phyloP scores from a whole-genome alignment of 30 jellyfish, hydroid and myxozoan genomes.

The Turritopsis rubra region DNA sequence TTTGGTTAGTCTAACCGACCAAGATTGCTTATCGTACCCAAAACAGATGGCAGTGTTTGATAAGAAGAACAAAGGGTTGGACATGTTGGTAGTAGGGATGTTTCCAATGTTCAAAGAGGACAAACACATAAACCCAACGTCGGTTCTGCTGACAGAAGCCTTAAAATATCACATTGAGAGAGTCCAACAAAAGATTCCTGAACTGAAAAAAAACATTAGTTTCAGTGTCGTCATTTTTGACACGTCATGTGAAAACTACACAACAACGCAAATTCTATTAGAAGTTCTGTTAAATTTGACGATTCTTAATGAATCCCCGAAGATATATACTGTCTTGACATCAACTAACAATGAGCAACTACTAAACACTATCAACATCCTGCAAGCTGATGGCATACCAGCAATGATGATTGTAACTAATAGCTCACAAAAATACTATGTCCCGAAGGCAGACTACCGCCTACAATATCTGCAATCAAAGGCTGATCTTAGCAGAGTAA shows the following conservation, averaged over 20 bases:
- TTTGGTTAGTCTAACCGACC: background rate
- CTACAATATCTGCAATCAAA: background rate
- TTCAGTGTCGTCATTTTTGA: background rate
- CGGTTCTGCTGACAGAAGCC: background rate
- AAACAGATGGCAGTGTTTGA: background rate
- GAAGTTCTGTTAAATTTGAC: background rate
- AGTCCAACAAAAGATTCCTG: background rate
- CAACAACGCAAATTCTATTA: background rate
- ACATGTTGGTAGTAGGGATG: background rate
- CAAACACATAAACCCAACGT: background rate
- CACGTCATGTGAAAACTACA: background rate
- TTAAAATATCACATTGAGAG: background rate
- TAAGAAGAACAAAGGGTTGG: background rate
- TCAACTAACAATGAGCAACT: background rate
- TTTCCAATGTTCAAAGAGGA: constrained; percentile 4
- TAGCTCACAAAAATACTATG: background rate
- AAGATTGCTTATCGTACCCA: background rate
- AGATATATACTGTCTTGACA: background rate
- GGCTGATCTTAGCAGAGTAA: background rate
- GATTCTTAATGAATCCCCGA: background rate
- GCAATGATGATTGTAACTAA: background rate
- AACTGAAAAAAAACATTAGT: background rate
- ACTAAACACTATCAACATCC: background rate
- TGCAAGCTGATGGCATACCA: background rate
- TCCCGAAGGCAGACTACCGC: background rate